Base-by-base conservation (phyloP, 2,113 vertebrate species). In the Malurus elegans region DNA sequence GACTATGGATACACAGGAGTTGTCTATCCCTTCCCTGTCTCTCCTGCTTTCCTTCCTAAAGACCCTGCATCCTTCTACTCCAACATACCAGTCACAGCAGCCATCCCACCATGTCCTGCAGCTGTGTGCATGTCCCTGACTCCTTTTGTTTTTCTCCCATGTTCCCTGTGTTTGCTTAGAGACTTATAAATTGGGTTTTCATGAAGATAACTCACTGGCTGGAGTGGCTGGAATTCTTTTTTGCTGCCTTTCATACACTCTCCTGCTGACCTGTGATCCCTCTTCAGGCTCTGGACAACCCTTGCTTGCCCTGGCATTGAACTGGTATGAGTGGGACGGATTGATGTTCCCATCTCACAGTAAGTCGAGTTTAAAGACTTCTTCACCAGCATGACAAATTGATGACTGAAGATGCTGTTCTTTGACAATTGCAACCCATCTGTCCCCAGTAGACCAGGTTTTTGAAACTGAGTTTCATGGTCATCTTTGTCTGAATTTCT, bases 41-140 rank as follows among this genome's bases (percentile, higher is more conserved):
- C 28, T n/a, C 28, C 38, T 75, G 20, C 40, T 20, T 69, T 34
- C 20, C 25, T 67, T 82, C 20, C 40, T 61, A 61, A 69, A 61
- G 29, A 47, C 17, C 6, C 45, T 60, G 4, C 34, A 40, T 21
- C 19, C 19, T 67, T 74, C 9, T 14, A n/a, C n/a, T n/a, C 10
- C 29, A 51, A 28, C 3, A 7, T 5, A 54, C 14, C 9, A 57
- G 12, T 40, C 34, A 21, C 1, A 16, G 11, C 9, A 69, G n/a
- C 29, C 40, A 54, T 54, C 9, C 14, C 29, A 47, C 12, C 24
- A 8, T 26, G 29, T 20, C 45, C 12, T 61, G 40, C 14, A 54
- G 11, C 7, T 34, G 11, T 40, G 12, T 19, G 12, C 40, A 42
- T 0, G 0, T 47, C 10, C 11, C 14, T 6, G 9, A 42, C 25